Conservation (phyloP, 1,140 invertebrate species). For the Drosophila bocki region DNA sequence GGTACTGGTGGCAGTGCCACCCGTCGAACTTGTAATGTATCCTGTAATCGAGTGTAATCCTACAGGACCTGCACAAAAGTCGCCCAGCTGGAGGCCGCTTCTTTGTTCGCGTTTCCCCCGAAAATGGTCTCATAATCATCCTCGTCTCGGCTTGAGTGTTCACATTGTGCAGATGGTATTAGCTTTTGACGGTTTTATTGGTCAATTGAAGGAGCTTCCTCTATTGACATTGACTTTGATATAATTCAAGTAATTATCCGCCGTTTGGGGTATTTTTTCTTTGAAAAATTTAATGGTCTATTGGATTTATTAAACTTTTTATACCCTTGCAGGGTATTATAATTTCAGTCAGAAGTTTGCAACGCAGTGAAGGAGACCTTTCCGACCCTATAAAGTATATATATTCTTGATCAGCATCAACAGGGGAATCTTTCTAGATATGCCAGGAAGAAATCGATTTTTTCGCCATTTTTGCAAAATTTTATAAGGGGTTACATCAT, state of each 20-base stretch:
- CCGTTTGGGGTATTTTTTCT: background rate
- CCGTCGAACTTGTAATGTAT: constrained; percentile 76
- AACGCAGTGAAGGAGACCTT: too few relatives aligned
- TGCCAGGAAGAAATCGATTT: too few relatives aligned
- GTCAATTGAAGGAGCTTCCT: constrained; percentile 40
- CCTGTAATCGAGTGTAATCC: constrained; percentile 83
- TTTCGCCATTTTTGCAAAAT: too few relatives aligned
- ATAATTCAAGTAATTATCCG: constrained; percentile 30
- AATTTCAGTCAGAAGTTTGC: too few relatives aligned
- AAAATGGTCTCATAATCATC: constrained; percentile 16
- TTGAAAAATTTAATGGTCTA: background rate
- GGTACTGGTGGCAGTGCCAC: constrained; percentile 27
- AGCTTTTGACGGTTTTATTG: constrained; percentile 56
- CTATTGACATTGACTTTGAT: constrained; percentile 31
- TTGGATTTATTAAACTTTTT: background rate
- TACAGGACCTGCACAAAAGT: constrained; percentile 71
- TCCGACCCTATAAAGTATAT: too few relatives aligned
- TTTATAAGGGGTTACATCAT: too few relatives aligned
- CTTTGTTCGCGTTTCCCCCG: constrained; percentile 51
- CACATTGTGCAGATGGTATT: constrained; percentile 52
- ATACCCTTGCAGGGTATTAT: too few relatives aligned
- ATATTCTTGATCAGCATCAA: too few relatives aligned
- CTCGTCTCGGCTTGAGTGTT: constrained; percentile 34
- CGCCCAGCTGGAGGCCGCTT: constrained; percentile 66
- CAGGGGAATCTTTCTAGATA: too few relatives aligned